Evolutionary conservation across 35 echinoderm and acorn worm species (phyloP).

Genomic region (Holothuria glaberrima): DNA sequence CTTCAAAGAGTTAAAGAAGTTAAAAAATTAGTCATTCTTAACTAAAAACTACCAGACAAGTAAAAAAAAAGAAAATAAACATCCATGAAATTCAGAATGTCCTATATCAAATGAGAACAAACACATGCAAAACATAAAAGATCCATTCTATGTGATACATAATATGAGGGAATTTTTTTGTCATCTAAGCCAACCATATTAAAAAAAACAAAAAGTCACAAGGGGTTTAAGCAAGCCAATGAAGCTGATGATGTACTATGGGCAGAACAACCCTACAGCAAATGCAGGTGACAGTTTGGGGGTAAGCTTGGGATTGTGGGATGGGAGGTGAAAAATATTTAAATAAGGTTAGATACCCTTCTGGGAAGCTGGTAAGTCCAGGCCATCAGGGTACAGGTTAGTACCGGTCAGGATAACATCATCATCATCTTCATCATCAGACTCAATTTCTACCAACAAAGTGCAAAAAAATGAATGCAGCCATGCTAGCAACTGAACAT

Average conservation of each 20-base stretch:
- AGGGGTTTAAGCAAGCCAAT: neutral
- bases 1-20: no score
- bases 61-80: neutral
- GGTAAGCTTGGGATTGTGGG: neutral
- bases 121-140: neutral
- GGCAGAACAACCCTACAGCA: neutral
- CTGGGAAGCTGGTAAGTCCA: conserved; percentile 37
- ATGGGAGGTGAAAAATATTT: conserved; percentile 7
- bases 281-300: neutral
- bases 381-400: conserved; percentile 47
- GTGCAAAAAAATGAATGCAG: conserved; percentile 63
- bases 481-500: conserved; percentile 50
- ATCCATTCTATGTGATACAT: neutral
- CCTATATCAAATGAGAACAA: neutral
- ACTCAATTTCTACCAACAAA: conserved; percentile 52
- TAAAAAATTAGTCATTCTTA: no score
- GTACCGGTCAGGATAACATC: conserved; percentile 48
- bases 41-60: no score
- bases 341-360: conserved; percentile 59
- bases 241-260: neutral
- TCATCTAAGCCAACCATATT: no score
- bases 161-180: neutral
- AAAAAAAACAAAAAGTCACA: neutral
- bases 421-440: conserved; percentile 54
- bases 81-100: neutral